These are phyloP conservation scores for Agonopterix alstromeriana DNA, from an alignment of 2,888 invertebrate genomes.

Conservation along the genomic window DNA sequence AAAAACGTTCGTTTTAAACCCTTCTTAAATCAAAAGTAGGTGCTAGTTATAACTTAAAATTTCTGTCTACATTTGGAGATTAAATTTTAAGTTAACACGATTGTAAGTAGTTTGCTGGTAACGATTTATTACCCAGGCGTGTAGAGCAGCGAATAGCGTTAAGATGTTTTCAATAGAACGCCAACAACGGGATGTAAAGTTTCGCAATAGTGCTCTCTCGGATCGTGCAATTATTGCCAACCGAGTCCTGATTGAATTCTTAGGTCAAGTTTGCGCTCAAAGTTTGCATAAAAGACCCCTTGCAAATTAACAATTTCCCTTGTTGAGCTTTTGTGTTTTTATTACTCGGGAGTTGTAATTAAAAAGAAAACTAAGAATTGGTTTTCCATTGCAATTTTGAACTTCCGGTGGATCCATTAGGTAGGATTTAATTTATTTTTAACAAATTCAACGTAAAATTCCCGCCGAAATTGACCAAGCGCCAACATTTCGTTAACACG, in stretches of 20 bases:
- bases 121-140: slow-evolving; percentile 57
- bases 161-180: slow-evolving; percentile 69
- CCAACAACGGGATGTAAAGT: slow-evolving; percentile 64
- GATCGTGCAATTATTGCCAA: slow-evolving; percentile 65
- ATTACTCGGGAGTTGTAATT: slow-evolving; percentile 31
- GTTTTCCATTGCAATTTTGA: slow-evolving; percentile 14
- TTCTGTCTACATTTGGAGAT: slow-evolving; percentile 57
- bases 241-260: slow-evolving; percentile 69
- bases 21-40: slow-evolving; percentile 31
- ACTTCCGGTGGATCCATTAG: slow-evolving; percentile 23
- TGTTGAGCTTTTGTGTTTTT: slow-evolving; percentile 35
- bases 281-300: slow-evolving; percentile 62
- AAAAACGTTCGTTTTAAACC: slow-evolving; percentile 16
- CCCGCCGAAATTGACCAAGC: slow-evolving; percentile 56
- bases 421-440: slow-evolving; percentile 37
- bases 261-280: slow-evolving; percentile 60
- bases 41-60: slow-evolving; percentile 39
- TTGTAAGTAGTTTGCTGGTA: slow-evolving; percentile 57
- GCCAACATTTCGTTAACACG: slow-evolving; percentile 65
- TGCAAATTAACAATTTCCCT: slow-evolving; percentile 51
- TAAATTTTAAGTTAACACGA: slow-evolving; percentile 58
- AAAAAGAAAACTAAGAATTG: slow-evolving; percentile 27
- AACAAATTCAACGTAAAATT: slow-evolving; percentile 41
- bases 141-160: slow-evolving; percentile 53
- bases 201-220: slow-evolving; percentile 59